Conservation (phyloP, 2,888 invertebrate genomes). For the Gymnosoma rotundatum region DNA sequence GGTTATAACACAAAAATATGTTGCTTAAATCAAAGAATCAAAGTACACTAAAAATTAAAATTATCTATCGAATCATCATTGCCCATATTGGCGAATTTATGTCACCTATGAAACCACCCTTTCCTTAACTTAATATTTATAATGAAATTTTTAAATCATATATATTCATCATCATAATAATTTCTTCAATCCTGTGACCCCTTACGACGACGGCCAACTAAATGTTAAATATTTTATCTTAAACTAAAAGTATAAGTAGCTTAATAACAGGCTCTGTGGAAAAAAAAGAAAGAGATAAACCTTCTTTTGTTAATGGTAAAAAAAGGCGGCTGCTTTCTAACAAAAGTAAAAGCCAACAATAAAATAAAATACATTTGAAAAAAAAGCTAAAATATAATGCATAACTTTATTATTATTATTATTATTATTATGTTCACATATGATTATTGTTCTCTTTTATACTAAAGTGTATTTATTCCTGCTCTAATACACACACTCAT, state of each 20-base stretch:
- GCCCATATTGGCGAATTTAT: too few relatives aligned
- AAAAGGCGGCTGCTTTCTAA: constrained; percentile 17
- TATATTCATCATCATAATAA: neutral
- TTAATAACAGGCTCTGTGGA: neutral
- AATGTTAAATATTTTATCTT: constrained; percentile 17
- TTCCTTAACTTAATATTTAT: too few relatives aligned
- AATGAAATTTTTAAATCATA: neutral
- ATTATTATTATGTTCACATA: constrained; percentile 54
- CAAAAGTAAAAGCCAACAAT: constrained; percentile 38
- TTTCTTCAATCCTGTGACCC: neutral
- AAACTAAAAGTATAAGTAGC: constrained; percentile 8
- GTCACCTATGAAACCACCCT: too few relatives aligned
- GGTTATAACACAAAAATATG: too few relatives aligned
- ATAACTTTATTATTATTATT: constrained; percentile 50
- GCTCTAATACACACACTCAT: neutral
- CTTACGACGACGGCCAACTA: neutral
- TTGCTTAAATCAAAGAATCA: too few relatives aligned
- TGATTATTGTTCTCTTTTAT: constrained; percentile 52
- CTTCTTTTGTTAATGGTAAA: constrained; percentile 30
- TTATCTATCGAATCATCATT: too few relatives aligned
- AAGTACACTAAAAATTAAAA: too few relatives aligned
- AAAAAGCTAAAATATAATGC: constrained; percentile 45
- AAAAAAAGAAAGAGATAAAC: constrained; percentile 20
- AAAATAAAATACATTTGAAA: constrained; percentile 17
- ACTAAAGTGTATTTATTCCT: neutral